A percentile compares a stretch with the other conserved stretches of the same genome.
These are phyloP conservation scores for Campylorhamphus procurvoides DNA, from an alignment of 2,113 vertebrate species.

Conservation along the genomic window DNA sequence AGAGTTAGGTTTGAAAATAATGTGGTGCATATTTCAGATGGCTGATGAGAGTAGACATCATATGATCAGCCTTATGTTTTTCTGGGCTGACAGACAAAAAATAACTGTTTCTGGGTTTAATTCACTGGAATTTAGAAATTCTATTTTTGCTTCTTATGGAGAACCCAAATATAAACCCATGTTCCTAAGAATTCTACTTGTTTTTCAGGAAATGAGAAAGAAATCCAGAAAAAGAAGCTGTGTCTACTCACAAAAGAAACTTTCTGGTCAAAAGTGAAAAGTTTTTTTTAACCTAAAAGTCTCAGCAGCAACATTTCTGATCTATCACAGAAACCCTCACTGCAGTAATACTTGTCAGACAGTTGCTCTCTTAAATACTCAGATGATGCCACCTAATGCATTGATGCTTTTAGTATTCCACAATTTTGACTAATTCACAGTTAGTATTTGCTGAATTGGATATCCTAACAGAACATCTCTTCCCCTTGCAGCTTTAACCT, in stretches of 20 bases:
- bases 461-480: background rate
- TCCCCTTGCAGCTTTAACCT: background rate
- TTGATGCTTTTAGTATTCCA: background rate
- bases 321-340: background rate
- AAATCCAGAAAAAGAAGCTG: background rate
- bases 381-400: background rate
- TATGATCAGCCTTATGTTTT: background rate
- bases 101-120: background rate
- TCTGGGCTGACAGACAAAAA: background rate
- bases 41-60: background rate
- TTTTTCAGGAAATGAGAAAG: background rate
- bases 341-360: background rate
- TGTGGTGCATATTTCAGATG: background rate
- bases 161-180: background rate
- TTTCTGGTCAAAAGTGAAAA: background rate
- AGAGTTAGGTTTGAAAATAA: background rate
- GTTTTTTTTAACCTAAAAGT: background rate
- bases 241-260: background rate
- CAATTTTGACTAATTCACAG: background rate
- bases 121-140: background rate
- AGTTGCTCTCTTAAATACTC: background rate
- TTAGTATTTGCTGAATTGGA: background rate
- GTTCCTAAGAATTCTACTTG: background rate
- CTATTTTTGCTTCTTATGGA: background rate
- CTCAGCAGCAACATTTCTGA: background rate